Evolutionary conservation across 2,888 invertebrate species (phyloP).

Genomic region (Lycophotia porphyrea): DNA sequence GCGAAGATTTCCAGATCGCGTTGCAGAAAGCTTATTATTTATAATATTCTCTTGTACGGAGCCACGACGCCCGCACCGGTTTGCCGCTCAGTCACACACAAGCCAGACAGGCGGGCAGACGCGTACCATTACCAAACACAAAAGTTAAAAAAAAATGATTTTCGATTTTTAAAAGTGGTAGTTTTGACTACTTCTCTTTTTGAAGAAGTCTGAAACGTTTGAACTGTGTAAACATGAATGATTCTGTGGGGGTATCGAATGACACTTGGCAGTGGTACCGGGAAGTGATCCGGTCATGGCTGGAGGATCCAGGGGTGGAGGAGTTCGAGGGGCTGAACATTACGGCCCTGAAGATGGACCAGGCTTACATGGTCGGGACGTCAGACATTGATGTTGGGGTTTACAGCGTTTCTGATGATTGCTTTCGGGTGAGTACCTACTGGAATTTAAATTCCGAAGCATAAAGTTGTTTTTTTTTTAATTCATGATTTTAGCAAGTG

Average conservation of each 20-base stretch:
- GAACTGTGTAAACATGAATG: conserved; percentile 79
- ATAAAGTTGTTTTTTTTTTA: not conserved
- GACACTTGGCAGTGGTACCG: conserved; percentile 85
- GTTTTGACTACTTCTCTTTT: conserved; percentile 67
- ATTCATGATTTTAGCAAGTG: not conserved
- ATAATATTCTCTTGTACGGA: conserved; percentile 63
- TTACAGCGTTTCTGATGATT: conserved; percentile 93
- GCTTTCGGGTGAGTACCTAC: conserved; percentile 92
- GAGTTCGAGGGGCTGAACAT: conserved; percentile 90
- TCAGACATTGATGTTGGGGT: conserved; percentile 87
- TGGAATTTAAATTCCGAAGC: not conserved
- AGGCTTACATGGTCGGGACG: conserved; percentile 91
- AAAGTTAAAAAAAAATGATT: conserved; percentile 61
- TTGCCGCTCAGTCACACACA: conserved; percentile 66
- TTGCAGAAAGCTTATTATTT: conserved; percentile 82
- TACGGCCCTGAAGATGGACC: conserved; percentile 91
- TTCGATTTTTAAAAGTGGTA: conserved; percentile 56
- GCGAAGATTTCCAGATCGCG: conserved; percentile 73
- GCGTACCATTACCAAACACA: conserved; percentile 48
- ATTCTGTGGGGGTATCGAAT: conserved; percentile 74
- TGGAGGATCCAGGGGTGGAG: conserved; percentile 89
- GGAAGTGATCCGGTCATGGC: conserved; percentile 88
- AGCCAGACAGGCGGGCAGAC: conserved; percentile 62
- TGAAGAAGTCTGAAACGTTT: conserved; percentile 68
- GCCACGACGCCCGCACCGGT: conserved; percentile 72